These are phyloP conservation scores for Cylas formicarius DNA, from an alignment of 1,140 invertebrate species.

Conservation along the genomic window DNA sequence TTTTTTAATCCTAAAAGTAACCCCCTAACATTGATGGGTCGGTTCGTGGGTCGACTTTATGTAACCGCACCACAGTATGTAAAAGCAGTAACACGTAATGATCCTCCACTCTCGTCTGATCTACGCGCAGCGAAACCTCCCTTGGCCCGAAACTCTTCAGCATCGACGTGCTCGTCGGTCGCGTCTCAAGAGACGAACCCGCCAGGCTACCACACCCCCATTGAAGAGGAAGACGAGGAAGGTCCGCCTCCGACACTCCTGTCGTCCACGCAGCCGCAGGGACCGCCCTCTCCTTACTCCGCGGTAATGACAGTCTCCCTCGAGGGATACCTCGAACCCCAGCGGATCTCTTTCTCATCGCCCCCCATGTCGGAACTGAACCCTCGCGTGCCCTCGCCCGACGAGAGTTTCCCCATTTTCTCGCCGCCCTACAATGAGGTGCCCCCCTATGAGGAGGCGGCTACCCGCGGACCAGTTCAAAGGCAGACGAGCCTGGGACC, in stretches of 20 bases:
- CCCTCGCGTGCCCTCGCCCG: constrained; percentile 56
- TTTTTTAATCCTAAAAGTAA: too few relatives aligned
- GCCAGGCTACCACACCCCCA: constrained; percentile 58
- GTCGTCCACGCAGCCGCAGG: constrained; percentile 43
- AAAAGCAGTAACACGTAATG: too few relatives aligned
- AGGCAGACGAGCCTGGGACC: constrained; percentile 47
- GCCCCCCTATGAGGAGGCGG: constrained; percentile 36
- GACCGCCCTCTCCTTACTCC: constrained; percentile 68
- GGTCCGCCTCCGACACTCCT: constrained; percentile 46
- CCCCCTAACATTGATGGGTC: too few relatives aligned
- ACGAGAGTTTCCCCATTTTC: constrained; percentile 77
- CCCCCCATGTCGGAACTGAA: constrained; percentile 64
- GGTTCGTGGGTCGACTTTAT: too few relatives aligned
- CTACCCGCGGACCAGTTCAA: constrained; percentile 35
- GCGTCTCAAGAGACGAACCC: constrained; percentile 45
- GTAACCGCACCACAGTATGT: too few relatives aligned
- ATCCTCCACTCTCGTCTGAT: too few relatives aligned
- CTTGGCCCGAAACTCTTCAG: constrained; percentile 50
- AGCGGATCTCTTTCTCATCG: constrained; percentile 67
- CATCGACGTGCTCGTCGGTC: constrained; percentile 50
- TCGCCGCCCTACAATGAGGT: constrained; percentile 62
- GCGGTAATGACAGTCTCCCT: constrained; percentile 75
- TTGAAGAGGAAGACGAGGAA: constrained; percentile 44
- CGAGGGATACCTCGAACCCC: constrained; percentile 77
- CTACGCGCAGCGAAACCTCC: constrained; percentile 42